Evolutionary conservation across 2,113 vertebrate genomes (phyloP).

Genomic region (Vombatus ursinus): DNA sequence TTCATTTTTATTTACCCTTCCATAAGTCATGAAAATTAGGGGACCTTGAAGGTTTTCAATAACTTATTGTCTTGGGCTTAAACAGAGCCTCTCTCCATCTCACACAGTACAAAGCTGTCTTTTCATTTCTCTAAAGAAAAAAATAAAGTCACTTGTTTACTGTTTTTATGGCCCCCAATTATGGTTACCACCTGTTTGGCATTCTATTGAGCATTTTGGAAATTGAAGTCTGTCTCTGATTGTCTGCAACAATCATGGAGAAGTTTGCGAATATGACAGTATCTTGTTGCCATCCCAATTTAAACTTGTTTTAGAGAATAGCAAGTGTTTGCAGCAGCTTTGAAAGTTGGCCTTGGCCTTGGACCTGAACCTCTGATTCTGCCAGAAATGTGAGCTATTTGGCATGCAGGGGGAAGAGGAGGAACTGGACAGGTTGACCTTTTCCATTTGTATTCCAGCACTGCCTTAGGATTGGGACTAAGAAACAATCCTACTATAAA

Average conservation of each 20-base stretch:
- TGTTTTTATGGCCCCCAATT: neutral
- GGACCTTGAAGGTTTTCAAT: neutral
- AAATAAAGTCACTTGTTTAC: neutral
- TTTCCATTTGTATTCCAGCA: neutral
- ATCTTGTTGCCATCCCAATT: neutral
- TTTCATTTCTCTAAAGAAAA: neutral
- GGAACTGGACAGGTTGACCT: neutral
- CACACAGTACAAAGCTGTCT: neutral
- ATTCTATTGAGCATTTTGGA: neutral
- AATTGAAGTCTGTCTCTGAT: neutral
- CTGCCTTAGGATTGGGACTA: neutral
- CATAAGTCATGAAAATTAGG: neutral
- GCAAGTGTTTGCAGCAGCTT: neutral
- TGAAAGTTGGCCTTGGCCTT: neutral
- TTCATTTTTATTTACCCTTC: neutral
- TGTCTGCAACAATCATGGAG: neutral
- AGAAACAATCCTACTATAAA: neutral
- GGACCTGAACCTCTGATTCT: neutral
- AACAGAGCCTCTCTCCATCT: neutral
- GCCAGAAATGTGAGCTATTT: neutral
- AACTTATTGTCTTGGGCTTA: neutral
- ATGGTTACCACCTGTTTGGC: neutral
- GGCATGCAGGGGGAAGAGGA: neutral
- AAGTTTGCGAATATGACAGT: neutral
- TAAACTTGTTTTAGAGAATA: neutral